Base-by-base conservation (phyloP, 2,888 invertebrate species). In the Cephus spinipes region DNA sequence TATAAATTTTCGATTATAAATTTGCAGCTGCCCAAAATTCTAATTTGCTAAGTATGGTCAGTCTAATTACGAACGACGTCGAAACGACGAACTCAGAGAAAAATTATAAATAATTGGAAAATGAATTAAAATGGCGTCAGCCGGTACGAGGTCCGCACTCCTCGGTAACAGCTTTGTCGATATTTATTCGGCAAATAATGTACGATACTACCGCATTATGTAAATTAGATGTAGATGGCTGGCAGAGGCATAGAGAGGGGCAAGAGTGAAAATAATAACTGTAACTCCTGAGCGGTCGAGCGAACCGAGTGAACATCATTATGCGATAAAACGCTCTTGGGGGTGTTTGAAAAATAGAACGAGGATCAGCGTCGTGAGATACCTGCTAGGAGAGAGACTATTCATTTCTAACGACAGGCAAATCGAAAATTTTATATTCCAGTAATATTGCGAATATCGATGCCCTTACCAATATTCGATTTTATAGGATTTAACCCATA, bases 131-230 rank as follows among this genome's bases (percentile, higher is more conserved):
- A 73, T 68, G 68, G 75, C 77, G 76, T 74, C 77, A 77, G 79
- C 74, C 40, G 71, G 73, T 76, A 35, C 68, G 12, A 15, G 74
- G 34, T 75, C 35, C 77, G 71, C 77, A 77, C 40, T 71, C 75
- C 76, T 78, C 55, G 76, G 78, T 76, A 78, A 76, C 78, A 78
- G 78, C 78, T 78, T 78, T 78, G 76, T 76, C 75, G 75, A 78
- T 78, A 78, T 78, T 78, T 78, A 78, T 78, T 76, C 32, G 35
- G 33, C n/a, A 78, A 36, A 76, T 78, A 76, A 78, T 75, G 76
- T 76, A 78, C 75, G 78, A 68, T 78, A 78, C 32, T 78, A 78
- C 75, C 75, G 75, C 73, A 78, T 78, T 78, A 78, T 78, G 75
- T 76, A 76, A 78, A 78, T 73, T 73, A 75, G 71, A 69, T 78